phyloP scores from a whole-genome alignment of 2,797 vertebrate species.

The Loriculus beryllinus region DNA sequence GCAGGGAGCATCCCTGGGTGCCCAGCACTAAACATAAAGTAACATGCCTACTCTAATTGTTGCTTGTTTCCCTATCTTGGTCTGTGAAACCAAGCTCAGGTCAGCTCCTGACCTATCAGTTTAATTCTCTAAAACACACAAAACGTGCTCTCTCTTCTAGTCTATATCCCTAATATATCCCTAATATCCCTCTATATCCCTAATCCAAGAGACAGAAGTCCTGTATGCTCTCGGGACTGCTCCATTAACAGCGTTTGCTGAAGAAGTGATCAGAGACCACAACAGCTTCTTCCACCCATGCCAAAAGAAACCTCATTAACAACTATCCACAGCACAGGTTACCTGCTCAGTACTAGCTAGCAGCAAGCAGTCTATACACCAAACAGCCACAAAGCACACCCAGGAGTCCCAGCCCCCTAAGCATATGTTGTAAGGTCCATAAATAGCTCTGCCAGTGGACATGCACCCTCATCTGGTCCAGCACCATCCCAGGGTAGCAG shows the following conservation, averaged over 20 bases:
- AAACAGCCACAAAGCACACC: background rate
- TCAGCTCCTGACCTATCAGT: background rate
- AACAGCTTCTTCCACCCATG: background rate
- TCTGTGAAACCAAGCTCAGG: background rate
- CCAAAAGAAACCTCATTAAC: background rate
- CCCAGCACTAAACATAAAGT: background rate
- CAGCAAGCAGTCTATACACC: background rate
- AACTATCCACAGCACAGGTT: background rate
- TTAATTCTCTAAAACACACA: background rate
- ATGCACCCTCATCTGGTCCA: background rate
- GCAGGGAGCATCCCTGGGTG: background rate
- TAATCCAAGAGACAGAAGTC: background rate
- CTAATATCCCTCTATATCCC: background rate
- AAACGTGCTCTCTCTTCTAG: background rate
- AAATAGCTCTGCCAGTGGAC: background rate
- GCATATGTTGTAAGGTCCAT: background rate
- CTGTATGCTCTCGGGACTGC: rapidly evolving
- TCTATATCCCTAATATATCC: background rate
- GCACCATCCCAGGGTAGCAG: background rate
- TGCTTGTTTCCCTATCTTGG: background rate
- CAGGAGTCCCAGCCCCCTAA: background rate
- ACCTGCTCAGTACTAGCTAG: background rate
- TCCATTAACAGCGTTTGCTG: background rate
- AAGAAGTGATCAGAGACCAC: background rate
- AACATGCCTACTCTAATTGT: background rate